phyloP scores from a whole-genome alignment of 2,113 vertebrate genomes.

The Rhinogobius similis region DNA sequence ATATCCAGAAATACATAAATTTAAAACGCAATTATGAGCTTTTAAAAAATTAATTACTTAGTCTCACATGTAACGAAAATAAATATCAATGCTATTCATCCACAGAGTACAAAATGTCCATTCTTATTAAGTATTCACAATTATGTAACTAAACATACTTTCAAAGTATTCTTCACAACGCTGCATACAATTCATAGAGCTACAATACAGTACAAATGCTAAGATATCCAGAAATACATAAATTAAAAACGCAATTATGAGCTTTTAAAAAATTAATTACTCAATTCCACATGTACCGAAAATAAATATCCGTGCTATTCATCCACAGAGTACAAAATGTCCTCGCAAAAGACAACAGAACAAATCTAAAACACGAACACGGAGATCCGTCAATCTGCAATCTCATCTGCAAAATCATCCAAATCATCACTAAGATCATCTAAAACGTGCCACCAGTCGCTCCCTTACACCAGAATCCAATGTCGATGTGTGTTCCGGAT shows the following conservation, averaged over 20 bases:
- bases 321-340: neutral
- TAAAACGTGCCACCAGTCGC: too few relatives aligned
- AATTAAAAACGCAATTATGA: too few relatives aligned
- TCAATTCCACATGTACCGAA: neutral
- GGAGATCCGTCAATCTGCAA: neutral
- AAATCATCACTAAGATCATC: neutral
- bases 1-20: too few relatives aligned
- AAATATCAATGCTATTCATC: neutral
- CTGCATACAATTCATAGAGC: too few relatives aligned
- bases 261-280: neutral
- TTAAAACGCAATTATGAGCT: too few relatives aligned
- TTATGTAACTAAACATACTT: too few relatives aligned
- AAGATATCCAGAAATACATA: too few relatives aligned
- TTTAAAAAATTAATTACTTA: neutral
- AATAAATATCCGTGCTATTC: neutral
- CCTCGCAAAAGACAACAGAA: neutral
- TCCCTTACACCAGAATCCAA: neutral
- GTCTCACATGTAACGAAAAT: neutral
- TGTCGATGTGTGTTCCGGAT: conserved; percentile 33
- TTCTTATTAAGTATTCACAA: too few relatives aligned
- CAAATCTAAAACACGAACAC: neutral
- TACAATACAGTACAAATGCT: too few relatives aligned
- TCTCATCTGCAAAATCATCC: neutral
- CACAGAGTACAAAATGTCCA: neutral
- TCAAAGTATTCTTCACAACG: too few relatives aligned